These are phyloP conservation scores for Otis tarda DNA, from an alignment of 2,113 vertebrate species.

Conservation along the genomic window DNA sequence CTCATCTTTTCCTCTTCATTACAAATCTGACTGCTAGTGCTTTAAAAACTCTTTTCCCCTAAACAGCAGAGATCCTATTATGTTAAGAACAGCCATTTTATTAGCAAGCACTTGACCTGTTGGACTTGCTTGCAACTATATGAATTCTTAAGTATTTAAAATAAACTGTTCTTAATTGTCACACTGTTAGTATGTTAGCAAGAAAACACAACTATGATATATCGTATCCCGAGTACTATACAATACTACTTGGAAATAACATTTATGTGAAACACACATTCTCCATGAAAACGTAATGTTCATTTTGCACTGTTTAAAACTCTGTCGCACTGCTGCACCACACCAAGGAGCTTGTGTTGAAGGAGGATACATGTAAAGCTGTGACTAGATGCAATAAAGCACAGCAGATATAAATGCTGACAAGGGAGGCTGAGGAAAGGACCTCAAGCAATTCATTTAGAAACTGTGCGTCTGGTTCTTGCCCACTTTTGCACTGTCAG, in stretches of 20 bases:
- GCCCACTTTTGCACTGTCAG: background rate
- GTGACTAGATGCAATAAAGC: background rate
- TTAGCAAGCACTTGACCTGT: conserved; percentile 16
- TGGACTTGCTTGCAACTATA: background rate
- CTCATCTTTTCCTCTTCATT: background rate
- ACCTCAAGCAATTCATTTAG: background rate
- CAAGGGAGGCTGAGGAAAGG: background rate
- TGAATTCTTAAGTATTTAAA: conserved; percentile 3
- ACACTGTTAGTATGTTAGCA: background rate
- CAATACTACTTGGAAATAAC: background rate
- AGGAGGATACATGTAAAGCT: background rate
- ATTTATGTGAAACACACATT: background rate
- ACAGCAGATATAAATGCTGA: background rate
- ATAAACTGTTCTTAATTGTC: background rate
- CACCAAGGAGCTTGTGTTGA: background rate
- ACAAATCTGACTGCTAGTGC: background rate
- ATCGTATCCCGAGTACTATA: background rate
- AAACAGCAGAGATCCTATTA: background rate
- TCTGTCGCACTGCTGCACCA: background rate
- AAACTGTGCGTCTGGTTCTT: background rate
- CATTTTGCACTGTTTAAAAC: background rate
- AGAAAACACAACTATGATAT: background rate
- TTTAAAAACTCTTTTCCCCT: background rate
- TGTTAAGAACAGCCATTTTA: conserved; percentile 3
- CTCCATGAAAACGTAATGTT: background rate